Percentiles rank a stretch among this genome's conserved stretches.
Conservation (phyloP, 2,888 invertebrate genomes). For the Zygaena filipendulae region DNA sequence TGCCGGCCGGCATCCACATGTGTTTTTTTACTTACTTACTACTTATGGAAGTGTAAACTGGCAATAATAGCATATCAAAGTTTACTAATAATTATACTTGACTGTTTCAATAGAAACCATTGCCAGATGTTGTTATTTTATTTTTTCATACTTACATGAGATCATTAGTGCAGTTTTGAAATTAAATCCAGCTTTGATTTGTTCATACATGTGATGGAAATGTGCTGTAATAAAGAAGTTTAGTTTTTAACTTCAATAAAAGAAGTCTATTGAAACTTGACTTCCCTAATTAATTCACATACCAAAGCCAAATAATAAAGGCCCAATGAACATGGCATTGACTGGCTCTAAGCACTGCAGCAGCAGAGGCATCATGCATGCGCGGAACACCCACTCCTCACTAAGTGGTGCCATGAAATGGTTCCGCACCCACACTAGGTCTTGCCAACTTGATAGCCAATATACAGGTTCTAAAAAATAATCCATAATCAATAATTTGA, state of each 20-base stretch:
- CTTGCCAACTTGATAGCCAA: slow-evolving; percentile 77
- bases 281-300: too few relatives aligned
- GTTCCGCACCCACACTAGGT: slow-evolving; percentile 88
- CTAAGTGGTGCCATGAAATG: slow-evolving; percentile 92
- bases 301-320: slow-evolving; percentile 92
- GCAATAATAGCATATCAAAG: too few relatives aligned
- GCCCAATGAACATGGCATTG: slow-evolving; percentile 84
- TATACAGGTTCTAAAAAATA: slow-evolving; percentile 71
- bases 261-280: too few relatives aligned
- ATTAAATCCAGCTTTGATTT: slow-evolving; percentile 76
- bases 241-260: background rate
- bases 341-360: slow-evolving; percentile 82
- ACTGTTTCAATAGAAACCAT: too few relatives aligned
- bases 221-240: slow-evolving; percentile 73
- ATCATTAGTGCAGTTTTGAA: slow-evolving; percentile 76
- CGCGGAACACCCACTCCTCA: slow-evolving; percentile 95
- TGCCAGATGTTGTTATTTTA: too few relatives aligned
- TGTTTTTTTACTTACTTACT: too few relatives aligned
- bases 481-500: background rate
- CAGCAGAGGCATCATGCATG: slow-evolving; percentile 93
- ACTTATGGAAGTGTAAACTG: too few relatives aligned
- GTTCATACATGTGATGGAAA: slow-evolving; percentile 90
- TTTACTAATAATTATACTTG: too few relatives aligned
- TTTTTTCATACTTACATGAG: slow-evolving; percentile 81
- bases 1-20: too few relatives aligned